Conservation (phyloP, 2,113 vertebrate genomes). For the Tragelaphus strepsiceros region DNA sequence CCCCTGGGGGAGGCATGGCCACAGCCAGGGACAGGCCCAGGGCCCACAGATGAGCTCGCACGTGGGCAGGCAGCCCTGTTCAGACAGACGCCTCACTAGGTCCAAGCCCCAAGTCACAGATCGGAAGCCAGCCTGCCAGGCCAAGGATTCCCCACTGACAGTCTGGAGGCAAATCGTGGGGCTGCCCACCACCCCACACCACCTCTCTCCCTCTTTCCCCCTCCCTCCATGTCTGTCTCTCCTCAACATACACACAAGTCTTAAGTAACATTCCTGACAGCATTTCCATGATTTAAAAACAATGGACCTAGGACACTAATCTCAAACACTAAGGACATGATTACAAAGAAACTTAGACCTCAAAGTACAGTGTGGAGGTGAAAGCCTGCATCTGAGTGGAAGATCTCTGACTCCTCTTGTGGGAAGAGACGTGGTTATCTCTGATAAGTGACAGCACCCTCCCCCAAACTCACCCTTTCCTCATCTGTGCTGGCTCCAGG, state of each 20-base stretch:
- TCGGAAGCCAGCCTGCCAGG: neutral
- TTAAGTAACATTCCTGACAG: neutral
- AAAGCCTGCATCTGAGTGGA: neutral
- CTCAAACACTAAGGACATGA: neutral
- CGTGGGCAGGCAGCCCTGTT: fast-evolving
- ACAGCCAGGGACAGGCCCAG: neutral
- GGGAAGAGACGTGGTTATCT: neutral
- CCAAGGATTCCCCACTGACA: neutral
- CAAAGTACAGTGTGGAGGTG: neutral
- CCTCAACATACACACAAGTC: neutral
- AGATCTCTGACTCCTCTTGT: neutral
- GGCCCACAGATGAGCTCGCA: neutral
- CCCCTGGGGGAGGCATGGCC: fast-evolving
- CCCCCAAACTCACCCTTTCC: neutral
- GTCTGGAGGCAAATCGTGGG: neutral
- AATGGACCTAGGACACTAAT: neutral
- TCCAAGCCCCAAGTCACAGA: neutral
- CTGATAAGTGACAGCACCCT: neutral
- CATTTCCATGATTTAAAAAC: neutral
- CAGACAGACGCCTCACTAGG: neutral
- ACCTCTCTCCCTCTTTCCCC: neutral
- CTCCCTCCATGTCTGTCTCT: neutral
- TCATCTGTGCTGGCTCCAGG: neutral
- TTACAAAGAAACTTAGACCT: neutral
- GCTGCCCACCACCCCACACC: neutral